Percentiles rank a stretch among this genome's conserved stretches.
phyloP scores from a whole-genome alignment of 2,113 vertebrate species.

The Cygnus atratus region DNA sequence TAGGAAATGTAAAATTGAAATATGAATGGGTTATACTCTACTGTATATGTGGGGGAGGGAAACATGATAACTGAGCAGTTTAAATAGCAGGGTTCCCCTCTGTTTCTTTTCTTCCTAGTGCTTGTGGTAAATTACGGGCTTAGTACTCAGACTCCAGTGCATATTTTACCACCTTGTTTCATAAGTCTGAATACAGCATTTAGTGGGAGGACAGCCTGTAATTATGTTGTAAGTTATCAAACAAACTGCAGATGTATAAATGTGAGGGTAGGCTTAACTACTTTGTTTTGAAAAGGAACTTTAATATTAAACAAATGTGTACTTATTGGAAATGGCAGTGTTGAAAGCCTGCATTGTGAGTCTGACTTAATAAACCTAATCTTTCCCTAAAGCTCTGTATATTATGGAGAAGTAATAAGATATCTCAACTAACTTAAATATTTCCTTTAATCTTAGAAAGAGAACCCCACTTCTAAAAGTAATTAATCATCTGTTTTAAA shows the following conservation, averaged over 20 bases:
- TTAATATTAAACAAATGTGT: constrained; percentile 69
- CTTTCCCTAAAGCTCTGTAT: constrained; percentile 38
- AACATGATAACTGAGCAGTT: constrained; percentile 52
- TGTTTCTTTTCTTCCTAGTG: constrained; percentile 55
- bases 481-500: constrained; percentile 53
- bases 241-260: constrained; percentile 71
- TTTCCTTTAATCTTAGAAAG: constrained; percentile 49
- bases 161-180: constrained; percentile 72
- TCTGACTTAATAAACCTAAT: constrained; percentile 64
- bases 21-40: constrained; percentile 59
- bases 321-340: constrained; percentile 61
- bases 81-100: constrained; percentile 64
- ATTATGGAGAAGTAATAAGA: constrained; percentile 39
- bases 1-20: constrained; percentile 58
- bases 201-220: constrained; percentile 73
- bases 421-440: constrained; percentile 52
- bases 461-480: constrained; percentile 11
- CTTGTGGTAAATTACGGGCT: constrained; percentile 68
- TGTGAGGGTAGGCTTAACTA: constrained; percentile 40
- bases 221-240: constrained; percentile 78
- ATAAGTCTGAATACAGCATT: constrained; percentile 67
- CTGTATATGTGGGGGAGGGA: constrained; percentile 39
- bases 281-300: constrained; percentile 64
- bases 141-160: constrained; percentile 60
- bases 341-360: constrained; percentile 48